phyloP scores from a whole-genome alignment of 2,797 vertebrate species.

The Epinephelus coioides region DNA sequence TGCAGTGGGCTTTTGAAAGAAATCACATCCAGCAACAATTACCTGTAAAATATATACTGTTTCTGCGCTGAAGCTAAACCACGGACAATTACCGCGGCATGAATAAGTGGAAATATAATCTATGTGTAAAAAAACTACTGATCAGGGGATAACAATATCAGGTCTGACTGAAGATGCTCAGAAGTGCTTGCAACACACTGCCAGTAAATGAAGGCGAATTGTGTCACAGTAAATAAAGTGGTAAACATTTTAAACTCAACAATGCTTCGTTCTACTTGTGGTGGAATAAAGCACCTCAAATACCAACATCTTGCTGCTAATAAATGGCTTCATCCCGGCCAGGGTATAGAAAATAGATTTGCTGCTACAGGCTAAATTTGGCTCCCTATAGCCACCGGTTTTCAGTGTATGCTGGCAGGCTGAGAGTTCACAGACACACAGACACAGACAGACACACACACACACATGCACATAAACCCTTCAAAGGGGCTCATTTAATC shows the following conservation, averaged over 20 bases:
- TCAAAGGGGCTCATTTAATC: conserved; percentile 82
- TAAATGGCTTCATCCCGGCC: conserved; percentile 13
- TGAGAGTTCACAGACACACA: conserved; percentile 50
- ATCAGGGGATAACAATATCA: conserved; percentile 13
- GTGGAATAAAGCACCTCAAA: conserved; percentile 15
- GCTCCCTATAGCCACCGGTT: conserved; percentile 43
- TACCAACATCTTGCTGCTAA: conserved; percentile 24
- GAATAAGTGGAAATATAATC: conserved; percentile 33
- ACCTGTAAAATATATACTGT: conserved; percentile 4
- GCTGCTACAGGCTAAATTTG: conserved; percentile 32
- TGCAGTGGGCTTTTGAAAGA: background rate
- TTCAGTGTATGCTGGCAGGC: conserved; percentile 52
- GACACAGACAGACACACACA: conserved; percentile 40
- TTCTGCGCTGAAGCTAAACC: conserved; percentile 15
- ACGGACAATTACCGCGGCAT: background rate
- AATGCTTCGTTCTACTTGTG: conserved; percentile 9
- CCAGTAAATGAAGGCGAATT: conserved; percentile 2
- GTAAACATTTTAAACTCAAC: conserved; percentile 8
- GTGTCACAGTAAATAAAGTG: conserved; percentile 16
- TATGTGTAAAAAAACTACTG: background rate
- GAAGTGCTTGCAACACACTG: background rate
- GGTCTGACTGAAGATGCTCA: conserved; percentile 7
- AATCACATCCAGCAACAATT: background rate
- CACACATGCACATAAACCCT: conserved; percentile 68
- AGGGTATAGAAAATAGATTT: conserved; percentile 18